phyloP scores from a whole-genome alignment of 64 coral and sea anemone genomes.

The Pocillopora damicornis region DNA sequence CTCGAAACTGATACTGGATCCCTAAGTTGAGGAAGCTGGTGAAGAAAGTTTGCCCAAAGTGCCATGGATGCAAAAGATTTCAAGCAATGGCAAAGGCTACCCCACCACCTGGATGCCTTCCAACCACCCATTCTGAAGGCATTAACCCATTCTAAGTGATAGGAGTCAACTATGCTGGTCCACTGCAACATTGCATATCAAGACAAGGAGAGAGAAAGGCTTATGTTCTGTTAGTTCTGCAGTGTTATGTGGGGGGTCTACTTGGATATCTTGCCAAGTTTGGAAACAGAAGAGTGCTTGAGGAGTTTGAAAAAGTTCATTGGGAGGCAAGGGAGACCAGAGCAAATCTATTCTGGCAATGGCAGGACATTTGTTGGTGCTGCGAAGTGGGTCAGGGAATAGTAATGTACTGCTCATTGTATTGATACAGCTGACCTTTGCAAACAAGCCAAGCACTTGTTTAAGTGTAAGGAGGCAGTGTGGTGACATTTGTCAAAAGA shows the following conservation, averaged over 20 bases:
- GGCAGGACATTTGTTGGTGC: constrained; percentile 36
- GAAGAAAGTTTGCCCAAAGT: constrained; percentile 47
- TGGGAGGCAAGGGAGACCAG: background rate
- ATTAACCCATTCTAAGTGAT: background rate
- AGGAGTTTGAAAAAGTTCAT: constrained; percentile 13
- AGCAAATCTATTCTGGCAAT: constrained; percentile 27
- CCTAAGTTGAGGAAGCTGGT: constrained; percentile 37
- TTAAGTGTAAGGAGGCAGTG: too few species aligned
- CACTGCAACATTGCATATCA: background rate
- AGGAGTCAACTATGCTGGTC: background rate
- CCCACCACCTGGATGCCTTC: constrained; percentile 47
- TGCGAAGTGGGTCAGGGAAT: constrained; percentile 26
- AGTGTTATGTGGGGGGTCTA: constrained; percentile 5
- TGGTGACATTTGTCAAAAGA: background rate
- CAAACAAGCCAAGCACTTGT: too few species aligned
- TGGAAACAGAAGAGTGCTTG: constrained; percentile 25
- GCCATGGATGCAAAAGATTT: constrained; percentile 55
- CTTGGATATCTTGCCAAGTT: constrained; percentile 15
- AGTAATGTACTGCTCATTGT: too few species aligned
- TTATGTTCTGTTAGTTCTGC: too few species aligned
- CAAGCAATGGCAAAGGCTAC: constrained; percentile 28
- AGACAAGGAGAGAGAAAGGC: background rate
- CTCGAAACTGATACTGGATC: constrained; percentile 37
- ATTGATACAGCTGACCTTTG: background rate
- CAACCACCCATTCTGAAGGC: background rate